phyloP scores from a whole-genome alignment of 2,797 vertebrate genomes.

The Lagodon rhomboides region DNA sequence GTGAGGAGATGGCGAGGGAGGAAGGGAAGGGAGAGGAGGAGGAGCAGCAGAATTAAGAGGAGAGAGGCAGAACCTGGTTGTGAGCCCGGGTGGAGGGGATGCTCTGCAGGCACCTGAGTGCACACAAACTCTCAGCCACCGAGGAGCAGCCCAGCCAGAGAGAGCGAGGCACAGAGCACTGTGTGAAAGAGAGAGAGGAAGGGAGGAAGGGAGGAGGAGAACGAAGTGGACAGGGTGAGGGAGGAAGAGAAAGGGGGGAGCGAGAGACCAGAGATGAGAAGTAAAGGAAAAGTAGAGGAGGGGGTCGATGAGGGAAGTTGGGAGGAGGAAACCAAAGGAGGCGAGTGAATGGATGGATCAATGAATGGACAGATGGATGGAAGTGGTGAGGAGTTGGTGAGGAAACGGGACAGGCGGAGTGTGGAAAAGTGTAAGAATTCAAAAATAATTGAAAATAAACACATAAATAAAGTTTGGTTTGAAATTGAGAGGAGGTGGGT shows the following conservation, averaged over 20 bases:
- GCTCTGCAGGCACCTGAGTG: constrained; percentile 99
- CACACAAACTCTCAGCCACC: constrained; percentile 99
- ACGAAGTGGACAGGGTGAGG: constrained; percentile 78
- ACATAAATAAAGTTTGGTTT: constrained; percentile 63
- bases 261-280: constrained; percentile 71
- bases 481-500: constrained; percentile 61
- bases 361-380: constrained; percentile 64
- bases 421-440: constrained; percentile 48
- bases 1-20: constrained; percentile 69
- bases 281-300: constrained; percentile 63
- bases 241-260: constrained; percentile 69
- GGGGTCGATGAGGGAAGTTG: constrained; percentile 51
- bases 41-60: constrained; percentile 93
- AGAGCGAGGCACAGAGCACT: constrained; percentile 99
- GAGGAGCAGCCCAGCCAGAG: constrained; percentile 99
- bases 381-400: constrained; percentile 44
- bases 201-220: constrained; percentile 85
- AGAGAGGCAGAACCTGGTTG: constrained; percentile 93
- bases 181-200: constrained; percentile 95
- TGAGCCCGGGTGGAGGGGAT: constrained; percentile 99
- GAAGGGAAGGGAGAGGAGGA: constrained; percentile 66
- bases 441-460: constrained; percentile 48
- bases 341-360: constrained; percentile 49
- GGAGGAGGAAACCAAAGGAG: constrained; percentile 63
- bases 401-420: constrained; percentile 32